Evolutionary conservation across 2,888 invertebrate genomes (phyloP).

Genomic region (Drosophila leonis): DNA sequence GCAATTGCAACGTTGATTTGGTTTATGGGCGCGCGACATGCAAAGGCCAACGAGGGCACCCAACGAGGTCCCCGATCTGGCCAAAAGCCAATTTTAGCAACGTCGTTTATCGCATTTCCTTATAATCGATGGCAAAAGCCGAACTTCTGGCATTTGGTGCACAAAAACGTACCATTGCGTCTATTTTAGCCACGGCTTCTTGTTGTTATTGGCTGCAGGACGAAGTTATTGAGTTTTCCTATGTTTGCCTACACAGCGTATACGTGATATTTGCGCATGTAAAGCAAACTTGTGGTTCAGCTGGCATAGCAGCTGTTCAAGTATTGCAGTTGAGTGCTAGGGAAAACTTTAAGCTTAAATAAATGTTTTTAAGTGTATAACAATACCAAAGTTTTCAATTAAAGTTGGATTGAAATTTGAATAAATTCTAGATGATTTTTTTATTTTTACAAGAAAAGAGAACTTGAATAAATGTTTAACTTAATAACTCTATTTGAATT

Average conservation of each 20-base stretch:
- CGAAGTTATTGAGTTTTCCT: constrained; percentile 28
- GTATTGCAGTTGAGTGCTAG: neutral
- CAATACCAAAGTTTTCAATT: neutral
- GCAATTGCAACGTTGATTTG: constrained; percentile 46
- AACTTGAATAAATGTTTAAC: neutral
- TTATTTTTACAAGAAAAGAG: too few relatives aligned
- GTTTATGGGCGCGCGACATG: constrained; percentile 46
- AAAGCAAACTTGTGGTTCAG: neutral
- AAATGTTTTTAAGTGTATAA: neutral
- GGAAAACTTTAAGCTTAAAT: neutral
- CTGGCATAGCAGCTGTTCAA: constrained; percentile 4
- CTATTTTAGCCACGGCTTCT: neutral
- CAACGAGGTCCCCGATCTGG: constrained; percentile 4
- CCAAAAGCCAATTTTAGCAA: constrained; percentile 33
- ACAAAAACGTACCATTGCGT: constrained; percentile 8
- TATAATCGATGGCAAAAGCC: constrained; percentile 50
- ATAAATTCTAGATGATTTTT: neutral
- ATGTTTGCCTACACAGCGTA: constrained; percentile 34
- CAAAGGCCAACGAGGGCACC: constrained; percentile 28
- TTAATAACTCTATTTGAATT: neutral
- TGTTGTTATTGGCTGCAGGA: neutral
- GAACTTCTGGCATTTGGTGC: constrained; percentile 41
- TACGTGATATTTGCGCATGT: constrained; percentile 31
- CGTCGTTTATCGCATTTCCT: constrained; percentile 42
- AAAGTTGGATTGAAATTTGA: neutral